These are phyloP conservation scores for Notechis scutatus DNA, from an alignment of 2,113 vertebrate genomes.

Conservation along the genomic window DNA sequence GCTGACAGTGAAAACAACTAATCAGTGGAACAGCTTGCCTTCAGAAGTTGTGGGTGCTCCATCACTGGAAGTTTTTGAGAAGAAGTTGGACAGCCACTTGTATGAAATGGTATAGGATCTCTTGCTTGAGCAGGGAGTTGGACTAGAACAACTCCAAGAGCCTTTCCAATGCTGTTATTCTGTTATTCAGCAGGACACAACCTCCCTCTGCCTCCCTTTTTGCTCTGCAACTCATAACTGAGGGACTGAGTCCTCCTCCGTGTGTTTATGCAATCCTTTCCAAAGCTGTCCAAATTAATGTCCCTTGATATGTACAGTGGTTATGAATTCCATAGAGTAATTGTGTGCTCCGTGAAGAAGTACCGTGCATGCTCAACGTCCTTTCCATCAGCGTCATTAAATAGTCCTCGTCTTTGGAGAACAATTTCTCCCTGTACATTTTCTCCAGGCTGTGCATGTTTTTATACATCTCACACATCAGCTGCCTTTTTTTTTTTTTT, in stretches of 20 bases:
- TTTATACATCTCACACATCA: background rate
- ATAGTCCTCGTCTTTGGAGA: background rate
- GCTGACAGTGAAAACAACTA: background rate
- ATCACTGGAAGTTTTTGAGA: background rate
- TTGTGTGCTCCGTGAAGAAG: background rate
- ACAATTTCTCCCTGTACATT: background rate
- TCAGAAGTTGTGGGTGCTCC: background rate
- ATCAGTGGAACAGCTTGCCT: background rate
- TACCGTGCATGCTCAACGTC: rapidly evolving
- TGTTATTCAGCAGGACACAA: background rate
- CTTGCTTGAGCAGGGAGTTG: background rate
- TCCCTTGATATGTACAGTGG: background rate
- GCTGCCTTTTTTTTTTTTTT: background rate
- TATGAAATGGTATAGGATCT: background rate
- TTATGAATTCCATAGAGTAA: background rate
- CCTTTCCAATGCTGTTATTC: background rate
- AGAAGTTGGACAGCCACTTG: background rate
- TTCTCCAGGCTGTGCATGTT: background rate
- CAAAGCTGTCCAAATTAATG: background rate
- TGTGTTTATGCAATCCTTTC: background rate
- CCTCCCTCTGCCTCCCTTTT: background rate
- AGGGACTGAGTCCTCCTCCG: background rate
- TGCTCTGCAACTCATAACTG: background rate
- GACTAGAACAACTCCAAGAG: background rate
- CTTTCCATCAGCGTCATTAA: background rate